Evolutionary conservation across 1,140 invertebrate genomes (phyloP).

Genomic region (Ostrea denselamellosa): DNA sequence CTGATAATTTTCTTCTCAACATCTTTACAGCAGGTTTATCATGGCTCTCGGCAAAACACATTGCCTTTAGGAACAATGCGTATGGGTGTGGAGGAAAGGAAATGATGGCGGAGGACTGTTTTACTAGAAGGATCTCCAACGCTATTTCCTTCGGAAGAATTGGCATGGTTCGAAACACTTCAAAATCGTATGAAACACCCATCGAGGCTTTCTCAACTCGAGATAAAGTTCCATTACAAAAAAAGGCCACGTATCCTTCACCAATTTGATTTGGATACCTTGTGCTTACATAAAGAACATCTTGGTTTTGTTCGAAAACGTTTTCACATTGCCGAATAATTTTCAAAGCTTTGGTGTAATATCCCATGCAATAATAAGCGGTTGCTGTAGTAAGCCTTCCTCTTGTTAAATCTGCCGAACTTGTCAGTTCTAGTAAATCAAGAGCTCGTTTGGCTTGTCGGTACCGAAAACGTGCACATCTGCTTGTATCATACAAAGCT

Average conservation of each 20-base stretch:
- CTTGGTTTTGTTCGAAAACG: neutral
- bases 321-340: neutral
- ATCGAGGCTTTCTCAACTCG: conserved; percentile 22
- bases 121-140: neutral
- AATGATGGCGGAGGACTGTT: neutral
- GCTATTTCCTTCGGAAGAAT: neutral
- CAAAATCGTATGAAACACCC: conserved; percentile 37
- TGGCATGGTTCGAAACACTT: neutral
- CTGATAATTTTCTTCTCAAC: neutral
- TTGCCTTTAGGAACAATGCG: neutral
- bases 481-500: neutral
- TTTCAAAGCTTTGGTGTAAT: neutral
- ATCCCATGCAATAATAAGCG: conserved; percentile 2
- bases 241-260: neutral
- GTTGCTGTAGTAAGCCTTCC: conserved; percentile 25
- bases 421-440: neutral
- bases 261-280: neutral
- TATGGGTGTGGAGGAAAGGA: neutral
- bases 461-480: neutral
- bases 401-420: neutral
- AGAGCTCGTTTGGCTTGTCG: neutral
- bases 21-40: neutral
- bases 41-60: neutral
- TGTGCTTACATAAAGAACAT: conserved; percentile 13
- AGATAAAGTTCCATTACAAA: conserved; percentile 21